Base-by-base conservation (phyloP, 2,797 vertebrate genomes). In the Siniperca obscura region DNA sequence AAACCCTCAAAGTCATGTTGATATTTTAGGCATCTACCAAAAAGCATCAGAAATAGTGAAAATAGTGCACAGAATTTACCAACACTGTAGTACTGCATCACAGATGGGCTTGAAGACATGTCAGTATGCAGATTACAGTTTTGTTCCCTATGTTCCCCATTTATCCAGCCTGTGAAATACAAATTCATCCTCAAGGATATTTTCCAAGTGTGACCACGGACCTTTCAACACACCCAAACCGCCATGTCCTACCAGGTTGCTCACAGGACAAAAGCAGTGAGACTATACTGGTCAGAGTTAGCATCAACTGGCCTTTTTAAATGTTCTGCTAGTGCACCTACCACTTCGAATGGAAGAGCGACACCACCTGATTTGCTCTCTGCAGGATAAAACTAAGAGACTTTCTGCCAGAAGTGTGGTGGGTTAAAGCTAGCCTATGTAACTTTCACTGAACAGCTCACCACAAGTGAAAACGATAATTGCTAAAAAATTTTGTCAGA, bases 141-240 rank as follows among this genome's bases (percentile, higher is more conserved):
- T 12, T 53, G 40, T 55, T 70, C 25, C 19, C 57, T n/a, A 2
- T 44, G 34, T 42, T 13, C 12, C 3, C 17, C 11, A 25, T 61
- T 61, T 27, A 68, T 61, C 48, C 64, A 74, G 40, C 7, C 48
- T 42, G 55, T 67, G 34, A 42, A 60, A 42, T 21, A 57, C 10
- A 42, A 30, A 21, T 57, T 66, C 46, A 53, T 68, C 14, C 55
- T 60, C 5, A 9, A 71, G 14, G 8, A 50, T 53, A 44, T 62
- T n/a, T 74, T 48, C 64, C 22, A 48, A 80, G 55, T 65, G 36
- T 44, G 46, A 74, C 38, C 44, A 30, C 36, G 0, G 40, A 50
- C 68, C 14, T 27, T 38, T 40, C 4, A 50, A 21, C 65, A 66
- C 38, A 56, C 48, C 48, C 12, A 46, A 48, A 17, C 62, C 27